Evolutionary conservation across 2,888 invertebrate genomes (phyloP), one percentile per base, ranked within the genome.

Genomic region (Helicoverpa assulta): DNA sequence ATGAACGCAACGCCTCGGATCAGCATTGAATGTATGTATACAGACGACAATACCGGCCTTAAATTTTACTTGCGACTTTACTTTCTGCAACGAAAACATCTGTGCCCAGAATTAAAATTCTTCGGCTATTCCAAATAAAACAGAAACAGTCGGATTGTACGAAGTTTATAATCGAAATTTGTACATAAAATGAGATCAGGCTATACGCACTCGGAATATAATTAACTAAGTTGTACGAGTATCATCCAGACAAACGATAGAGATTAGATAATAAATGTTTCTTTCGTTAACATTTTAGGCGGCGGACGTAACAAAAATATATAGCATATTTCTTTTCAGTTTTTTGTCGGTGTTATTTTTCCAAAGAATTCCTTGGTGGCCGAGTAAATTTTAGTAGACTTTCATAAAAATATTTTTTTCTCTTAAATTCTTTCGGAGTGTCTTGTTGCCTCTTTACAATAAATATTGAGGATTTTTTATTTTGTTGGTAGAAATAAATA

Each of bases 41-140:
- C 79, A 63, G 40, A 19, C 37, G 16, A 18, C n/a, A 52, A 47
- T 29, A 47, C 29, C 43, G 60, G 47, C 33, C 29, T 55, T 26
- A 40, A 55, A 55, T 68, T 61, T 19, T 40, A 29, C 64, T 62
- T 14, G 29, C 18, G 12, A 62, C 33, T 67, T 26, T 62, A 60
- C 8, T 55, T 56, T n/a, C n/a, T 14, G 40, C 16, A 21, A 61
- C 40, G 21, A 50, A 40, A 70, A 64, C 56, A 75, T 54, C 61
- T 71, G 68, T 62, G 66, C 52, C 26, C 37, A 40, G 54, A 77
- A 70, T 77, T 64, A 65, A 65, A 66, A 70, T 67, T 60, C 60
- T 65, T 67, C 66, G 40, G 65, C 14, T 71, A 67, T 65, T 60
- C 58, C 75, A 70, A 73, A 76, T 80, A 76, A 74, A 75, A 71